Percentiles rank a stretch among this genome's conserved stretches.
Conservation (phyloP, 2,888 invertebrate species). For the Dascillus cervinus region DNA sequence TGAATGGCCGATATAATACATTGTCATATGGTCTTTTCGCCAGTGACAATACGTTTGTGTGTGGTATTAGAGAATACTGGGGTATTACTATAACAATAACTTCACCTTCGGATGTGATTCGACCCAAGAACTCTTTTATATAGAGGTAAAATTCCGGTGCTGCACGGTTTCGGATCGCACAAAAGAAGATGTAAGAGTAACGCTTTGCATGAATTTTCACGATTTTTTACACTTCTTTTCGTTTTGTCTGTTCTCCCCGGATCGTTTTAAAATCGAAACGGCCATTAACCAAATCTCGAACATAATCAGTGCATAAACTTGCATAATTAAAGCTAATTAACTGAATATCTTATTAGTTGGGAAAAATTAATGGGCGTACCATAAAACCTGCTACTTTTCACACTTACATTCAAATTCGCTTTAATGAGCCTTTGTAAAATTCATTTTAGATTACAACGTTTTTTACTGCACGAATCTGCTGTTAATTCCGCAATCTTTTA, state of each 20-base stretch:
- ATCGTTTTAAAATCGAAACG: too few relatives aligned
- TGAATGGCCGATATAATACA: constrained; percentile 43
- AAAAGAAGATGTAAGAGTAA: constrained; percentile 22
- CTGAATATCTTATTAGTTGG: too few relatives aligned
- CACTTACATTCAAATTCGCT: constrained; percentile 4
- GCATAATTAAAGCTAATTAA: too few relatives aligned
- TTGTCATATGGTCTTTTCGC: constrained; percentile 43
- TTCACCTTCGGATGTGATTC: constrained; percentile 20
- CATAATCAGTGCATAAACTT: too few relatives aligned
- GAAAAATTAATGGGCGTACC: too few relatives aligned
- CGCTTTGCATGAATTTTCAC: constrained; percentile 16
- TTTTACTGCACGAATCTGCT: too few relatives aligned
- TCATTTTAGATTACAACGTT: too few relatives aligned
- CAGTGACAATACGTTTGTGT: constrained; percentile 41
- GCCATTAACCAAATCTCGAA: too few relatives aligned
- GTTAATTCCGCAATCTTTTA: too few relatives aligned
- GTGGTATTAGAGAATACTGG: constrained; percentile 40
- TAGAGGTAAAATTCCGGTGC: constrained; percentile 18
- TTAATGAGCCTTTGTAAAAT: constrained; percentile 1
- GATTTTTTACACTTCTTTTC: not conserved
- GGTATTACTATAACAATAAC: constrained; percentile 34
- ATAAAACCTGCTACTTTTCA: constrained; percentile 3
- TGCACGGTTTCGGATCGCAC: constrained; percentile 12
- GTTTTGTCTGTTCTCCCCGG: not conserved
- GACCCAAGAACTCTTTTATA: constrained; percentile 12